Conservation (phyloP, 2,888 invertebrate genomes). For the Amiota communis region DNA sequence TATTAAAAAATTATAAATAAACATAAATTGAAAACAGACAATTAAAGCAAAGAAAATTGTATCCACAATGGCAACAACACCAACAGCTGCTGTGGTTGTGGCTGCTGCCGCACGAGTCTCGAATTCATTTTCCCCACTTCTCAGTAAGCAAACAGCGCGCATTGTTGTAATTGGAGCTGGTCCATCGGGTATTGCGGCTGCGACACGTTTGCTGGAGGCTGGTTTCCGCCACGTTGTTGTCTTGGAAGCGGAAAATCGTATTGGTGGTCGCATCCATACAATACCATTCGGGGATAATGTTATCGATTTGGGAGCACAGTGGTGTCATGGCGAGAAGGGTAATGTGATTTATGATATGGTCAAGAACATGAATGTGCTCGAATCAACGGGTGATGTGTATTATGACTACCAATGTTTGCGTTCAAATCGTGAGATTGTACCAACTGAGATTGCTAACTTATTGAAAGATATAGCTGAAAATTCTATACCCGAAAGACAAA, state of each 20-base stretch:
- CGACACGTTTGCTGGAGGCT: constrained; percentile 69
- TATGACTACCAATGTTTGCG: constrained; percentile 64
- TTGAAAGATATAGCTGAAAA: constrained; percentile 70
- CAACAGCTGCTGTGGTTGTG: constrained; percentile 10
- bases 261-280: constrained; percentile 79
- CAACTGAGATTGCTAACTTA: constrained; percentile 62
- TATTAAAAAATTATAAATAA: neutral
- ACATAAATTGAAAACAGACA: neutral
- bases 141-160: constrained; percentile 56
- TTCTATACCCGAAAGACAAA: constrained; percentile 66
- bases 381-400: constrained; percentile 60
- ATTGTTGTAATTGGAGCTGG: constrained; percentile 72
- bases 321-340: constrained; percentile 79
- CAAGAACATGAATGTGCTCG: constrained; percentile 58
- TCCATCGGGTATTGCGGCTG: constrained; percentile 71
- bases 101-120: neutral
- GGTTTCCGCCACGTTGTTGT: constrained; percentile 75
- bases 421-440: constrained; percentile 71
- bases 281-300: constrained; percentile 75
- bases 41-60: neutral
- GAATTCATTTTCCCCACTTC: constrained; percentile 38
- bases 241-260: constrained; percentile 78
- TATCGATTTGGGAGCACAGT: constrained; percentile 85
- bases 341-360: constrained; percentile 78
- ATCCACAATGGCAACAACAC: constrained; percentile 26